Base-by-base conservation (phyloP, 2,888 invertebrate genomes). In the Scaptomyza tumidula region DNA sequence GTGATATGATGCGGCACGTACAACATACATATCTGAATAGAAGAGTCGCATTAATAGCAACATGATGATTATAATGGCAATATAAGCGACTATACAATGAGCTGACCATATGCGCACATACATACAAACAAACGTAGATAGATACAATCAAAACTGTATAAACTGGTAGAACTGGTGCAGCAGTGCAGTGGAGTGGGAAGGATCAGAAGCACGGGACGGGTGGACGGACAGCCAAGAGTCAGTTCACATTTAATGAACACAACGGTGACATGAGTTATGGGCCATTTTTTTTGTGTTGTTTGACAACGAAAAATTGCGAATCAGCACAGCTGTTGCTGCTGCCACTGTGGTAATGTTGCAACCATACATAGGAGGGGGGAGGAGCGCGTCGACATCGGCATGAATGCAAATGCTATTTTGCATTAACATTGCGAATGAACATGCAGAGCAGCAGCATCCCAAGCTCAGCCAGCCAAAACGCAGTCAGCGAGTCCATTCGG, bases 31-130 rank as follows among this genome's bases (percentile, higher is more conserved):
- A 58, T 61, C 55, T 46, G 70, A 57, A 62, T 58, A 43, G 55
- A 14, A 50, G 50, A 58, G 57, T 37, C 45, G 54, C 65, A 79
- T 71, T 81, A 80, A 81, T 81, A 79, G 81, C 74, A 55, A 63
- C 82, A 81, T 79, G 79, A 81, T 81, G 85, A 81, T 76, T 76
- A 79, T 80, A 80, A 84, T 84, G 80, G 84, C 81, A 76, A 80
- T 81, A 70, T 78, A 84, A 81, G 74, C 68, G 85, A 84, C 68
- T 81, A 60, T 71, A 78, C 81, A 84, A 84, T 84, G 81, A 74
- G 79, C 66, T 81, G 85, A 79, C 85, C 80, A 80, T 80, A 84
- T 81, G 85, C 77, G 82, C 79, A 81, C 65, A 81, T 81, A 76
- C 73, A 77, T 79, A 58, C 60, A 49, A n/a, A n/a, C n/a, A n/a